These are phyloP conservation scores for Diarsia mendica DNA, from an alignment of 2,888 invertebrate species.

Conservation along the genomic window DNA sequence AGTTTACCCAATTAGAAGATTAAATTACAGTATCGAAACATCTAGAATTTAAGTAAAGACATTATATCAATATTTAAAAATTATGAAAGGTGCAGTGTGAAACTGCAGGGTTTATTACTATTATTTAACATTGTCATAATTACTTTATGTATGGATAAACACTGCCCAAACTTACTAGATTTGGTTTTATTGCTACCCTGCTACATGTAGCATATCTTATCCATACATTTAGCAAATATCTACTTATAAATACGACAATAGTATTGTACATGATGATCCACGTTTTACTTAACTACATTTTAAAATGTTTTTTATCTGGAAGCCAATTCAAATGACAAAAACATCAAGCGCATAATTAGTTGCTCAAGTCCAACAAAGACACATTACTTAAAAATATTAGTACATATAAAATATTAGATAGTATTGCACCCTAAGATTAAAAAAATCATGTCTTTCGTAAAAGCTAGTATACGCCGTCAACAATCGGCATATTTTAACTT, in stretches of 20 bases:
- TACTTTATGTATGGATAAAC: constrained; percentile 21
- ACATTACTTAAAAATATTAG: constrained; percentile 40
- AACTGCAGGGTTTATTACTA: constrained; percentile 21
- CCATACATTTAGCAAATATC: constrained; percentile 26
- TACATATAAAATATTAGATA: constrained; percentile 55
- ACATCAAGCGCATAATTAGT: constrained; percentile 15
- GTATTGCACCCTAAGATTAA: constrained; percentile 66
- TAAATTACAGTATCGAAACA: constrained; percentile 41
- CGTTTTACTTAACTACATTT: constrained; percentile 29
- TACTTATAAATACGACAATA: constrained; percentile 12
- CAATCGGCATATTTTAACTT: constrained; percentile 49
- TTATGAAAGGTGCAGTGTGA: constrained; percentile 21
- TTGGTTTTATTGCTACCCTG: constrained; percentile 2
- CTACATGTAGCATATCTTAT: constrained; percentile 4
- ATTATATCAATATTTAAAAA: constrained; percentile 35
- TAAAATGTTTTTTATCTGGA: constrained; percentile 32
- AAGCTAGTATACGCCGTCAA: constrained; percentile 38
- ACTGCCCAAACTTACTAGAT: not conserved
- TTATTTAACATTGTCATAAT: constrained; percentile 14
- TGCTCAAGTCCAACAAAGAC: constrained; percentile 44
- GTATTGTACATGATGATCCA: constrained; percentile 43
- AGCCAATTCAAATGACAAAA: constrained; percentile 39
- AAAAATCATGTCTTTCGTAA: constrained; percentile 59
- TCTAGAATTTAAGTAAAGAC: constrained; percentile 36
- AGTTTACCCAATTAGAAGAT: constrained; percentile 48